These are phyloP conservation scores for Craniophora ligustri DNA, from an alignment of 2,888 invertebrate species.

Conservation along the genomic window DNA sequence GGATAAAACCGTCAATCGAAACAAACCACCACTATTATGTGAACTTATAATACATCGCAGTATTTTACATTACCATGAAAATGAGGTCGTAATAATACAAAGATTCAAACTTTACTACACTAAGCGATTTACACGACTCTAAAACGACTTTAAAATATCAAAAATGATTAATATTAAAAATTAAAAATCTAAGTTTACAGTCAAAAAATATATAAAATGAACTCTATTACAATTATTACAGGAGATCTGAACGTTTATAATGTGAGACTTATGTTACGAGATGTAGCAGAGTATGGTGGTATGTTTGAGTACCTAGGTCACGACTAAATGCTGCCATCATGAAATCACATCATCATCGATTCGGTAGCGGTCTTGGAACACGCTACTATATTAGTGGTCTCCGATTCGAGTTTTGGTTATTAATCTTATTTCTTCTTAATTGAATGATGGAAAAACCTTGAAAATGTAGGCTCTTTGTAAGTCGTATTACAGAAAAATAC, in stretches of 20 bases:
- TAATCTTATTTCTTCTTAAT: constrained; percentile 5
- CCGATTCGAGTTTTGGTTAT: constrained; percentile 7
- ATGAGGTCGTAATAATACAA: constrained; percentile 66
- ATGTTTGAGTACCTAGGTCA: constrained; percentile 37
- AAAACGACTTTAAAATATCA: constrained; percentile 63
- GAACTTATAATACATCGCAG: constrained; percentile 61
- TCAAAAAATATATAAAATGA: constrained; percentile 55
- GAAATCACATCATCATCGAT: constrained; percentile 52
- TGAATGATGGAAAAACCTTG: constrained; percentile 26
- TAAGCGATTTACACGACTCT: constrained; percentile 74
- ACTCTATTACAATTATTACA: constrained; percentile 58
- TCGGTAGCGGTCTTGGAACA: constrained; percentile 17
- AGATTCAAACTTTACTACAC: constrained; percentile 63
- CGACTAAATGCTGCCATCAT: constrained; percentile 54
- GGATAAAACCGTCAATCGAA: constrained; percentile 53
- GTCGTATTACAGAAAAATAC: constrained; percentile 27
- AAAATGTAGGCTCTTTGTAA: constrained; percentile 22
- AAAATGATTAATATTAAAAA: constrained; percentile 54
- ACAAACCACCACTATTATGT: constrained; percentile 58
- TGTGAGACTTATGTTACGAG: constrained; percentile 49
- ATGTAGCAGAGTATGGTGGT: constrained; percentile 32
- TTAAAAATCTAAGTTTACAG: constrained; percentile 52
- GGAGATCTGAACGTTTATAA: constrained; percentile 62
- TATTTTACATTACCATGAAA: constrained; percentile 66
- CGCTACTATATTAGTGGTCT: constrained; percentile 1